Percentiles rank a stretch among this genome's conserved stretches.
Evolutionary conservation across 1,140 invertebrate genomes (phyloP).

Genomic region (Drosophila bocki): DNA sequence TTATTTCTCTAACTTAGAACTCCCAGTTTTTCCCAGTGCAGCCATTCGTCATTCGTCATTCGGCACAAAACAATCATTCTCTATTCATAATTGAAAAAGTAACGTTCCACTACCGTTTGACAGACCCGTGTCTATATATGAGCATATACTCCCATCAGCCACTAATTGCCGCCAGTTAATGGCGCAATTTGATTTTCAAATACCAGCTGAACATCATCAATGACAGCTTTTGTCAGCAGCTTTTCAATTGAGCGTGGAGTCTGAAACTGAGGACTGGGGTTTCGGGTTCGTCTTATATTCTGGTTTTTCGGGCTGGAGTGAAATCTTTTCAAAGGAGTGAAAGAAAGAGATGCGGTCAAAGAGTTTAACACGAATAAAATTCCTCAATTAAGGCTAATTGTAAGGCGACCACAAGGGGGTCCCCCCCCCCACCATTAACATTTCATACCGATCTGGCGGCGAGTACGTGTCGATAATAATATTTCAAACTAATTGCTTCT

Average conservation of each 20-base stretch:
- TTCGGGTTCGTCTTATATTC: slow-evolving; percentile 8
- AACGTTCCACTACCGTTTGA: slow-evolving; percentile 76
- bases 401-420: slow-evolving; percentile 48
- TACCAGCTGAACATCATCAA: slow-evolving; percentile 64
- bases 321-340: slow-evolving; percentile 47
- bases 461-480: slow-evolving; percentile 83
- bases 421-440: slow-evolving; percentile 20
- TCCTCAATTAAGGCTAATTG: slow-evolving; percentile 82
- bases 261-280: neutral
- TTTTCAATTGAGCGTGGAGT: slow-evolving; percentile 68
- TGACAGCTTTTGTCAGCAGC: slow-evolving; percentile 83
- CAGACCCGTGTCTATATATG: slow-evolving; percentile 44
- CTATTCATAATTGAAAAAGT: slow-evolving; percentile 81
- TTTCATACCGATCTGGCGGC: slow-evolving; percentile 26
- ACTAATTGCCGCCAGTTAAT: slow-evolving; percentile 80
- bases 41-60: slow-evolving; percentile 43
- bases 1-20: neutral
- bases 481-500: slow-evolving; percentile 79
- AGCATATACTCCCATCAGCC: slow-evolving; percentile 10
- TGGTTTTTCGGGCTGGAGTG: slow-evolving; percentile 45
- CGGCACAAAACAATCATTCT: slow-evolving; percentile 73
- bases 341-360: slow-evolving; percentile 73
- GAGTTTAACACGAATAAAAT: slow-evolving; percentile 80
- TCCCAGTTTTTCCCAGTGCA: slow-evolving; percentile 22
- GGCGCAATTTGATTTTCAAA: slow-evolving; percentile 79